Evolutionary conservation across 53 echinoderm and acorn worm genomes (phyloP), one percentile per base, ranked within the genome.

Genomic region (Mesocentrotus franciscanus): DNA sequence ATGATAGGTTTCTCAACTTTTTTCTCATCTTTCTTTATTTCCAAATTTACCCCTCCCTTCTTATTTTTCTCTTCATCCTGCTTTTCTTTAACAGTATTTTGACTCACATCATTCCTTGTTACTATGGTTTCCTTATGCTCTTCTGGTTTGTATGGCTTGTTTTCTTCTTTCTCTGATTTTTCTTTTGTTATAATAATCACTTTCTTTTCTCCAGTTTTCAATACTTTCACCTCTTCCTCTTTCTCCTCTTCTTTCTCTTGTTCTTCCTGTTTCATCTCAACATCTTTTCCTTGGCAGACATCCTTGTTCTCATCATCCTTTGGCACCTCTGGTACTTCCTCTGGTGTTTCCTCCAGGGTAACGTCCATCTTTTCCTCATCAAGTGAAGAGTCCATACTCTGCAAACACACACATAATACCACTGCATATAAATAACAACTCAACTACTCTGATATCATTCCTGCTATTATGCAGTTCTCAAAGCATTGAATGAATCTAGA

Each of bases 321-420:
- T 16, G n/a, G 29, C 70, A 7, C 60, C 61, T 24, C 16, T 59
- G 64, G 5, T 61, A 8, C 66, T 27, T 26, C n/a, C 85, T 85
- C 85, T 22, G 2, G 27, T 59, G 32, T 90, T 1, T 56, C 90
- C 26, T 72, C 72, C 27, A 0, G 72, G 17, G 2, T n/a, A 1
- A 78, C 81, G 5, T 93, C 85, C 94, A 85, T 94, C 85, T 94
- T 85, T 9, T 94, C 85, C 17, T 85, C 85, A 33, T 59, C 85
- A 10, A 30, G 15, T 14, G 24, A 10, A n/a, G 84, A 64, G 17
- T 93, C 81, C 93, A 90, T 90, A 90, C 90, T 90, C 90, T 90
- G 90, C 13, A 81, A 81, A 81, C 81, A 81, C 20, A 81, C 42
- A 17, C 7, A 36, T 42, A 81, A 39, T 20, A 81, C 9, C 20